Percentiles rank a stretch among this genome's conserved stretches.
phyloP scores from a whole-genome alignment of 2,888 invertebrate species.

The Tetranychus piercei region DNA sequence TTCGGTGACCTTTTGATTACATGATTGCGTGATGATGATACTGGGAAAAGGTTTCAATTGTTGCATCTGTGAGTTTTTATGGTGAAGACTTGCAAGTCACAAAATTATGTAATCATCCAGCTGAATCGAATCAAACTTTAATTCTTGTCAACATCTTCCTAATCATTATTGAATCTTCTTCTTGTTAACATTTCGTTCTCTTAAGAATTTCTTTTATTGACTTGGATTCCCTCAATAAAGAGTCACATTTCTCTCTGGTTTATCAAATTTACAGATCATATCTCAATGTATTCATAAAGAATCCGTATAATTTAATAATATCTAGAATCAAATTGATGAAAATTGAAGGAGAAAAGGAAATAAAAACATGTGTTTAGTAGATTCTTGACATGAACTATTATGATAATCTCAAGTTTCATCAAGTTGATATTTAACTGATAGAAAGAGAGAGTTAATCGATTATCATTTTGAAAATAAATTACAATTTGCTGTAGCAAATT shows the following conservation, averaged over 20 bases:
- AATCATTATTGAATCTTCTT: background rate
- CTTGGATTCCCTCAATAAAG: background rate
- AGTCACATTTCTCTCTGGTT: background rate
- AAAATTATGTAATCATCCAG: background rate
- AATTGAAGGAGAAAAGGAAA: background rate
- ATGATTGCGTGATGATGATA: background rate
- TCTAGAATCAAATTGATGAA: background rate
- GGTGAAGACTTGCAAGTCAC: no score
- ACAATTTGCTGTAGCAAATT: background rate
- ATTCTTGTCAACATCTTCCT: background rate
- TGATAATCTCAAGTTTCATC: background rate
- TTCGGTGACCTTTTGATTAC: background rate
- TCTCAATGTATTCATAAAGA: background rate
- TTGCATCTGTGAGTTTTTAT: no score
- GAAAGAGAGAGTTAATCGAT: background rate
- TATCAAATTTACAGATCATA: background rate
- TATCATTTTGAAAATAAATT: background rate
- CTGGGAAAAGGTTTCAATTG: background rate
- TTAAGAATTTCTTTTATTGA: background rate
- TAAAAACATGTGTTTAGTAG: background rate
- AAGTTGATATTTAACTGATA: background rate
- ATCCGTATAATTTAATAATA: background rate
- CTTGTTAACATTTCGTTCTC: background rate
- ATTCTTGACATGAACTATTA: background rate
- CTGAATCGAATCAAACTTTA: background rate